Base-by-base conservation (phyloP, 2,113 vertebrate genomes). In the Thinocorus orbignyianus region DNA sequence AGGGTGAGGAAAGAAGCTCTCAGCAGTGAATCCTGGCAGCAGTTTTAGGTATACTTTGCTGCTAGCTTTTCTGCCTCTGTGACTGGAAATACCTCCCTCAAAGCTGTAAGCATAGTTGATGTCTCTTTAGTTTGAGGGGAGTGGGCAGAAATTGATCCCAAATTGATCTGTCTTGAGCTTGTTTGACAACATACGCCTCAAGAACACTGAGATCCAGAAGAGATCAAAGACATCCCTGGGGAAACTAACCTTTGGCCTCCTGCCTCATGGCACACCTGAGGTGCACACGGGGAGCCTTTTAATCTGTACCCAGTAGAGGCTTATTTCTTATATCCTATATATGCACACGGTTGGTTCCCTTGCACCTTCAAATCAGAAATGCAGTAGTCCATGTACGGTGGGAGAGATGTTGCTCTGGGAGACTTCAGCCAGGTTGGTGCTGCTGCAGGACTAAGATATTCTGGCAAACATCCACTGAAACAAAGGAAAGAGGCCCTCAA, bases 391-490 rank as follows among this genome's bases (percentile, higher is more conserved):
- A 0, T 35, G 19, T 61, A 31, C 8, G 5, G 55, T 80, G 84
- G 58, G 64, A 87, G 51, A 80, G 61, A 64, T n/a, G 23, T 39
- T 65, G 41, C 49, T 79, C 87, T 88, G 81, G 74, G 68, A 91
- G 72, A 91, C 64, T 68, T 92, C 86, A 92, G 79, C 60, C 62
- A 68, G 65, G 20, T 58, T 78, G 68, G 82, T 81, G 37, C 87
- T 94, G 82, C 68, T 89, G 85, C n/a, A 73, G 33, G 54, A 85
- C 89, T 78, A 49, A 30, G 77, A 52, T 62, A 78, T 90, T 86
- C 74, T 92, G 77, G 68, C 73, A 93, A 88, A 72, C 33, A 55
- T 85, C 68, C 83, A 95, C 81, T 44, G 55, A 86, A 97, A 92
- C 86, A 92, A 92, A 91, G 90, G 85, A 88, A 92, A 95, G 41